Conservation (phyloP, 1,140 invertebrate genomes). For the Harpegnathos saltator region DNA sequence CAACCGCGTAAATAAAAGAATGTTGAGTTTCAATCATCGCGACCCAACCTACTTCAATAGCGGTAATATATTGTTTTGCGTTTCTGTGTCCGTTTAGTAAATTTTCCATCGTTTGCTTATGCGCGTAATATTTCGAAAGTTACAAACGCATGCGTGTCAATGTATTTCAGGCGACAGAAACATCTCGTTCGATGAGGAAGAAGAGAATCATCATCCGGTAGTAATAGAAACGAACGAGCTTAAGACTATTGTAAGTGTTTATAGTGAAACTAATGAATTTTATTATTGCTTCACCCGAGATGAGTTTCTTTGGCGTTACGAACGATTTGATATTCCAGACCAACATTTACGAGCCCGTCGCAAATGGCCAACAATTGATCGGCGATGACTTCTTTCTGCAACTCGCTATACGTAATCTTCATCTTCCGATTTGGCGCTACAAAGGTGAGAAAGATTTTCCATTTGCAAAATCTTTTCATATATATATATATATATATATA, state of each 20-base stretch:
- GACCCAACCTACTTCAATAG: not conserved
- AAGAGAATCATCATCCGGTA: conserved; percentile 48
- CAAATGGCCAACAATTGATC: conserved; percentile 62
- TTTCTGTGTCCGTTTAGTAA: not conserved
- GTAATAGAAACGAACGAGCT: conserved; percentile 39
- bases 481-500: too few species aligned
- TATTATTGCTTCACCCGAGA: too few species aligned
- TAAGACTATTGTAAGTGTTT: conserved; percentile 15
- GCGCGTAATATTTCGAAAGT: not conserved
- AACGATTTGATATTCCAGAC: conserved; percentile 23
- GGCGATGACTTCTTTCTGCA: conserved; percentile 74
- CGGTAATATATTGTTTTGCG: conserved; percentile 10
- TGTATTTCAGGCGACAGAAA: conserved; percentile 11
- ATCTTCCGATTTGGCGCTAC: conserved; percentile 58
- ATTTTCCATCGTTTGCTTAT: not conserved
- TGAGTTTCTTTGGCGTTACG: not conserved
- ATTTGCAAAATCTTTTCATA: too few species aligned
- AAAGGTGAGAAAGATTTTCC: conserved; percentile 23
- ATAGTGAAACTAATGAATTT: conserved; percentile 6
- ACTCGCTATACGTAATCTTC: conserved; percentile 68
- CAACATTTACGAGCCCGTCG: conserved; percentile 32
- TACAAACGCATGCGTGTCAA: not conserved
- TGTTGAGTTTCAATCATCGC: not conserved
- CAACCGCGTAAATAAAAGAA: conserved; percentile 9
- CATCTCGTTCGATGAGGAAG: not conserved